Evolutionary conservation across 2,113 vertebrate species (phyloP).

Genomic region (Seriola dumerili): DNA sequence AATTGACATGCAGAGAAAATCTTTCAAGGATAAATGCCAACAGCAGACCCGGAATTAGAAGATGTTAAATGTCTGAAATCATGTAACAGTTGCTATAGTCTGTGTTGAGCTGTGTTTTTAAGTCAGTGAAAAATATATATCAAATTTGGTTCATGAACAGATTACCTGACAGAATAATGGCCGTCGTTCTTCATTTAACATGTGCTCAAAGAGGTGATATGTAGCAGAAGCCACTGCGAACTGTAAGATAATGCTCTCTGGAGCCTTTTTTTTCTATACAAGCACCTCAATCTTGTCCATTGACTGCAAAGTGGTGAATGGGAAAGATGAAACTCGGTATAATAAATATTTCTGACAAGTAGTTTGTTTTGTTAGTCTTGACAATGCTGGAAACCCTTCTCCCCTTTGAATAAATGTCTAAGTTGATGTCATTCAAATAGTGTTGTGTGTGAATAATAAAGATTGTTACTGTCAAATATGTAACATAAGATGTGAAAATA

Average conservation of each 20-base stretch:
- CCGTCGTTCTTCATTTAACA: constrained; percentile 22
- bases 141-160: neutral
- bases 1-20: constrained; percentile 39
- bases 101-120: constrained; percentile 34
- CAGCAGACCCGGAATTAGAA: constrained; percentile 18
- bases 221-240: constrained; percentile 60
- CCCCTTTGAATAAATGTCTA: constrained; percentile 67
- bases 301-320: constrained; percentile 69
- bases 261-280: constrained; percentile 17
- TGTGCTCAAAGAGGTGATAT: constrained; percentile 38
- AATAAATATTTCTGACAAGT: constrained; percentile 42
- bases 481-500: constrained; percentile 84
- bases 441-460: constrained; percentile 78
- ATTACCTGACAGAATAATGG: constrained; percentile 29
- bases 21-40: constrained; percentile 29
- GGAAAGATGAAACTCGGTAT: constrained; percentile 30
- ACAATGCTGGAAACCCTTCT: constrained; percentile 57
- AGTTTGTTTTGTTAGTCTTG: constrained; percentile 51
- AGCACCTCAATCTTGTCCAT: constrained; percentile 62
- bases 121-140: neutral
- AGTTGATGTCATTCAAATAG: constrained; percentile 77
- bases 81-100: constrained; percentile 21
- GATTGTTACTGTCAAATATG: constrained; percentile 81
- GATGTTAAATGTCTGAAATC: constrained; percentile 20
- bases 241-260: constrained; percentile 34